Evolutionary conservation across 2,113 vertebrate genomes (phyloP), one percentile per base, ranked within the genome.

Genomic region (Vombatus ursinus): DNA sequence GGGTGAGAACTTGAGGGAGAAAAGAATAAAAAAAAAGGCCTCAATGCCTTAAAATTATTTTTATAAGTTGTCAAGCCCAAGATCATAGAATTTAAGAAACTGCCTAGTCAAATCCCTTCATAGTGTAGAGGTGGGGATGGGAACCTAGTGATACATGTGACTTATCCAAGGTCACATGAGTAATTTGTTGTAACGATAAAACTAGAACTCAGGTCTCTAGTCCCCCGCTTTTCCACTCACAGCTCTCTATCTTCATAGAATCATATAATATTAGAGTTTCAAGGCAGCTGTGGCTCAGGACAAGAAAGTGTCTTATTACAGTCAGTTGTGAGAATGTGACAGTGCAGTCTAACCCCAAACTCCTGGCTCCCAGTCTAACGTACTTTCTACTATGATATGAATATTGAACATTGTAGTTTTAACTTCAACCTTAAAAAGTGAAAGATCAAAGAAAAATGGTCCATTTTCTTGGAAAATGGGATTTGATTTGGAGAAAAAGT

Each of bases 331-430:
- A 84, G 2, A 44, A 4, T 23, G 7, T 44, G n/a, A 9, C n/a
- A 84, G n/a, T 84, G 7, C n/a, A 84, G 68, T 84, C 68, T 84
- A 84, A 84, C 1, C 57, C 12, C 57, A 31, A 68, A 68, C 19
- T 84, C n/a, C 19, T 44, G 19, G 44, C n/a, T 84, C n/a, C 19
- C 37, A 77, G 16, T 77, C n/a, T 19, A n/a, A 84, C 44, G 37
- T 2, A 84, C n/a, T 84, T 84, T 8, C 68, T n/a, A 44, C n/a
- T 23, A 44, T 44, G 37, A 44, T 44, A 84, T 84, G 68, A 84
- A 44, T 84, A 84, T 25, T 91, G 24, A 97, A 94, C 94, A 91
- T 68, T 50, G 19, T 52, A 93, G 51, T 91, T 95, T 96, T 96
- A 52, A 8, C 90, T 93, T 91, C 52, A 93, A 37, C 94, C 91